These are phyloP conservation scores for Ophion slaviceki DNA, from an alignment of 2,888 invertebrate genomes.

Conservation along the genomic window DNA sequence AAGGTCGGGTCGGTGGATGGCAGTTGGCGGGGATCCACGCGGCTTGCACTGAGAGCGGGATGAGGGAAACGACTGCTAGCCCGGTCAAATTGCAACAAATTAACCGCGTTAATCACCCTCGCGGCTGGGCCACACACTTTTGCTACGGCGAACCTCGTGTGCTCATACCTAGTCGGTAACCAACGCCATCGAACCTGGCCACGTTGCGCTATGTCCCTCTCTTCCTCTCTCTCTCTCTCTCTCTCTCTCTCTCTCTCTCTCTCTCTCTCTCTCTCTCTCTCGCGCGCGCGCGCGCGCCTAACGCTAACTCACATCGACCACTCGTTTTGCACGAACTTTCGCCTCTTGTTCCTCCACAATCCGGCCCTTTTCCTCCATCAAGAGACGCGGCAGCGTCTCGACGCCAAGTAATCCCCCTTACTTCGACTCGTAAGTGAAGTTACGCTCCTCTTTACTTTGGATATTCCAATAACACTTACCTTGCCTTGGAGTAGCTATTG, in stretches of 20 bases:
- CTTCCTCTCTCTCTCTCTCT: conserved; percentile 9
- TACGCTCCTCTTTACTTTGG: conserved; percentile 28
- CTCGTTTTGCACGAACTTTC: conserved; percentile 20
- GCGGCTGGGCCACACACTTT: conserved; percentile 74
- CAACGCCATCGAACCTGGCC: conserved; percentile 50
- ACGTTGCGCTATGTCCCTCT: background rate
- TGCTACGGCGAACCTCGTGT: conserved; percentile 63
- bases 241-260: background rate
- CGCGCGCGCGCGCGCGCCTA: background rate
- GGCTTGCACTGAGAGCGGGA: background rate
- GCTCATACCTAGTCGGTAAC: conserved; percentile 35
- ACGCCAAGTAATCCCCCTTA: conserved; percentile 11
- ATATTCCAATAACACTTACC: conserved; percentile 11
- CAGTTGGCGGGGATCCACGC: conserved; percentile 38
- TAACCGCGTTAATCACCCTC: conserved; percentile 80
- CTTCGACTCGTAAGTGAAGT: conserved; percentile 43
- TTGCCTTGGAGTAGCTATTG: background rate
- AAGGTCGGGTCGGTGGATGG: conserved; percentile 56
- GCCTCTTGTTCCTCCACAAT: conserved; percentile 14
- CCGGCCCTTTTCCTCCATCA: conserved; percentile 13
- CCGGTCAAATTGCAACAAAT: conserved; percentile 80
- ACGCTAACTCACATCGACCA: conserved; percentile 10
- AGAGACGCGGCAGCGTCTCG: no score
- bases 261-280: background rate
- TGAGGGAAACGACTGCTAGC: conserved; percentile 68